Conservation (phyloP, 1,140 invertebrate genomes). For the Drosophila lacertosa region DNA sequence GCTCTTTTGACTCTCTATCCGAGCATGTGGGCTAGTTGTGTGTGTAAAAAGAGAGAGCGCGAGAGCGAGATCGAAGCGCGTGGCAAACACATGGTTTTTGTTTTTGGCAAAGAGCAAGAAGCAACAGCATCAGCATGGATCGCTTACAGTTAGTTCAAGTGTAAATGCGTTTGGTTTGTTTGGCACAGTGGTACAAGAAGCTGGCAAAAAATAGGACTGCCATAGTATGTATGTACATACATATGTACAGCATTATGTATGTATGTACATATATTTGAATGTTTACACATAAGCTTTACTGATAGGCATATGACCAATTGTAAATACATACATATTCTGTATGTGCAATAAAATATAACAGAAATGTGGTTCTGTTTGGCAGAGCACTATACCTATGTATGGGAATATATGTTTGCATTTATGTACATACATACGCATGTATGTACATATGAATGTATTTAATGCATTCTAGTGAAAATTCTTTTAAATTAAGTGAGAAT, state of each 20-base stretch:
- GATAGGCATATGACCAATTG: no score
- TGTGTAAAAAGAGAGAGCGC: constrained; percentile 13
- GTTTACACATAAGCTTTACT: no score
- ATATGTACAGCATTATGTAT: neutral
- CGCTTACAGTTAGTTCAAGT: constrained; percentile 60
- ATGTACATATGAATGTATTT: constrained; percentile 2
- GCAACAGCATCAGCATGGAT: constrained; percentile 52
- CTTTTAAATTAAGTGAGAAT: neutral
- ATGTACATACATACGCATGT: neutral
- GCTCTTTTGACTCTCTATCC: constrained; percentile 20
- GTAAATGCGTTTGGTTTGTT: constrained; percentile 17
- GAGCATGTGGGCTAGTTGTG: neutral
- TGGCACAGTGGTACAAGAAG: constrained; percentile 32
- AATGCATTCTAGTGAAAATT: neutral
- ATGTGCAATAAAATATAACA: no score
- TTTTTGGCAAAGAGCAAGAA: constrained; percentile 70
- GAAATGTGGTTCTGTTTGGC: no score
- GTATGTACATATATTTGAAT: neutral
- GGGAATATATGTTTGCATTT: neutral
- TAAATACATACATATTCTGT: no score
- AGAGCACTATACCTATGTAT: neutral
- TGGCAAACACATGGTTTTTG: constrained; percentile 82
- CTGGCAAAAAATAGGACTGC: neutral
- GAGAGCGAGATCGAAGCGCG: constrained; percentile 53
- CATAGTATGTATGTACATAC: neutral